Percentiles rank a stretch among this genome's conserved stretches.
These are phyloP conservation scores for Cirrhinus mrigala DNA, from an alignment of 2,797 vertebrate species.

Conservation along the genomic window DNA sequence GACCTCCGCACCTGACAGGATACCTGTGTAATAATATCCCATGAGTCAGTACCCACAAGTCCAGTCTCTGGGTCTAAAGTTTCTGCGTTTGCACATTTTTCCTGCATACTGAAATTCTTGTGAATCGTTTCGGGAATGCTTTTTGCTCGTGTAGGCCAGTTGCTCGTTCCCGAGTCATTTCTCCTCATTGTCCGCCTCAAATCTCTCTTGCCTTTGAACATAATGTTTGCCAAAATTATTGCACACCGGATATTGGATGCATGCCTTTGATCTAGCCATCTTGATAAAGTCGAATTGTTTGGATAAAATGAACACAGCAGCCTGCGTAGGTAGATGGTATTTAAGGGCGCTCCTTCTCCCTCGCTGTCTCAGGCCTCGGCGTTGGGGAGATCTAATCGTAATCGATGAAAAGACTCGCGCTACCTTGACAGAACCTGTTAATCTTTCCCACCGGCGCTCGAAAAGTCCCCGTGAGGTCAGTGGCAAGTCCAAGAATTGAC, in stretches of 20 bases:
- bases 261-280: slow-evolving; percentile 57
- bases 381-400: slow-evolving; percentile 50
- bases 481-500: slow-evolving; percentile 26
- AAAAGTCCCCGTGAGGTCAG: slow-evolving; percentile 29
- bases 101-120: not conserved
- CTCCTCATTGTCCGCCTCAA: slow-evolving; percentile 39
- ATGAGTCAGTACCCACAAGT: not conserved
- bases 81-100: not conserved
- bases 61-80: not conserved
- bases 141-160: not conserved
- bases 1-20: slow-evolving; percentile 11
- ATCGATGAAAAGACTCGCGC: slow-evolving; percentile 37
- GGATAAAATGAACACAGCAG: slow-evolving; percentile 68
- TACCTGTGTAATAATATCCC: slow-evolving; percentile 3
- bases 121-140: not conserved
- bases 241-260: slow-evolving; percentile 50
- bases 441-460: slow-evolving; percentile 31
- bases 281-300: slow-evolving; percentile 51
- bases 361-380: not conserved
- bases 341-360: slow-evolving; percentile 8
- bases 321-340: slow-evolving; percentile 26
- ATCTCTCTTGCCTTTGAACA: slow-evolving; percentile 49
- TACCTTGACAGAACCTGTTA: slow-evolving; percentile 51
- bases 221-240: slow-evolving; percentile 52
- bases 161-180: slow-evolving; percentile 5